These are phyloP conservation scores for Aphis craccivora DNA, from an alignment of 1,140 invertebrate genomes.

Conservation along the genomic window DNA sequence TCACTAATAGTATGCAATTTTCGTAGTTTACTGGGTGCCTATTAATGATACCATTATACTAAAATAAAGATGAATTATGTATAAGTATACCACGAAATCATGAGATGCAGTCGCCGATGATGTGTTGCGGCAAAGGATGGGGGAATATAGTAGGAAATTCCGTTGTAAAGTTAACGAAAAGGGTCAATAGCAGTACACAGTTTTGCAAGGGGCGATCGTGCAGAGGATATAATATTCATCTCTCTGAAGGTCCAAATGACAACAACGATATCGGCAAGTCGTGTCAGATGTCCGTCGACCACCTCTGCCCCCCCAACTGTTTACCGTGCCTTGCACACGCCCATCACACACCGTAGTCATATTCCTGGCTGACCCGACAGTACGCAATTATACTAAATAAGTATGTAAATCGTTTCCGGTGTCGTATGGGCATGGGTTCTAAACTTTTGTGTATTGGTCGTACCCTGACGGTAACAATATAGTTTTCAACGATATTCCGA, in stretches of 20 bases:
- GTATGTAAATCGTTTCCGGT: not conserved
- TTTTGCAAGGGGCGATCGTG: not conserved
- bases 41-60: not conserved
- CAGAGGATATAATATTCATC: conserved; percentile 4
- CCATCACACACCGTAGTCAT: not conserved
- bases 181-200: not conserved
- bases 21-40: not conserved
- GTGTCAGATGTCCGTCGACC: not conserved
- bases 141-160: not conserved
- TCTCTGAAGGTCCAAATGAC: not conserved
- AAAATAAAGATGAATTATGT: not conserved
- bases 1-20: not conserved
- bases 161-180: not conserved
- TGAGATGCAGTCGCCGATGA: not conserved
- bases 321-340: not conserved
- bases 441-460: not conserved
- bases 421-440: not conserved
- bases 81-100: not conserved
- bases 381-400: not conserved
- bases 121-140: not conserved
- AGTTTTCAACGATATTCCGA: not conserved
- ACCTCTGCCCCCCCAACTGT: not conserved
- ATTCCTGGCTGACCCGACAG: not conserved
- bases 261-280: not conserved
- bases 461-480: not conserved